phyloP scores from a whole-genome alignment of 2,797 vertebrate species.

The Sebastolobus altivelis region DNA sequence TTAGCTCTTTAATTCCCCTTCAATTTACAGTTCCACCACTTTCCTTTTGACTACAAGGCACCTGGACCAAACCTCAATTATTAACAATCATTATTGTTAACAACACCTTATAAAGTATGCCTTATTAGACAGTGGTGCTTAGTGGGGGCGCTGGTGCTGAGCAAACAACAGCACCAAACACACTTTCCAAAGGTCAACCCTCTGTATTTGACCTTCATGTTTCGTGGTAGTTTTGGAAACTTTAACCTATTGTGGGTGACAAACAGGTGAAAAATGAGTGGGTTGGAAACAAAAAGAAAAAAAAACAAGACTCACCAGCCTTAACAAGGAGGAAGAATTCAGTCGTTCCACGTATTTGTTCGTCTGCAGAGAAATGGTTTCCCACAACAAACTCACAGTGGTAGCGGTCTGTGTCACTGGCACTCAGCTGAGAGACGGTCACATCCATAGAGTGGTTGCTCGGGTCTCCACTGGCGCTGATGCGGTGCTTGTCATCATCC shows the following conservation, averaged over 20 bases:
- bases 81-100: not conserved
- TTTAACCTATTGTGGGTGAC: not conserved
- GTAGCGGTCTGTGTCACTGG: slow-evolving; percentile 79
- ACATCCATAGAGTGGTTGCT: slow-evolving; percentile 53
- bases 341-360: not conserved
- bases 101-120: not conserved
- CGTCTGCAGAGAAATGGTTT: fast-evolving
- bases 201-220: not conserved
- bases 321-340: slow-evolving; percentile 77
- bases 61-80: not conserved
- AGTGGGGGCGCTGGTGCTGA: not conserved
- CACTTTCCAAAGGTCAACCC: not conserved
- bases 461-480: slow-evolving; percentile 47
- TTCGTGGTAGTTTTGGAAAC: not conserved
- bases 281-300: no score
- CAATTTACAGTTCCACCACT: not conserved
- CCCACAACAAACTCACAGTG: slow-evolving; percentile 72
- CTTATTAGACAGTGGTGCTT: not conserved
- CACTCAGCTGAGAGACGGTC: slow-evolving; percentile 70
- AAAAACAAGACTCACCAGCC: slow-evolving; percentile 64
- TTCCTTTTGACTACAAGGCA: not conserved
- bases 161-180: not conserved
- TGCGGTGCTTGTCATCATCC: not conserved
- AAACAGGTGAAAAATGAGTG: not conserved
- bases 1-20: not conserved